Conservation (phyloP, 1,140 invertebrate species). For the Lamellibrachia luymesi region DNA sequence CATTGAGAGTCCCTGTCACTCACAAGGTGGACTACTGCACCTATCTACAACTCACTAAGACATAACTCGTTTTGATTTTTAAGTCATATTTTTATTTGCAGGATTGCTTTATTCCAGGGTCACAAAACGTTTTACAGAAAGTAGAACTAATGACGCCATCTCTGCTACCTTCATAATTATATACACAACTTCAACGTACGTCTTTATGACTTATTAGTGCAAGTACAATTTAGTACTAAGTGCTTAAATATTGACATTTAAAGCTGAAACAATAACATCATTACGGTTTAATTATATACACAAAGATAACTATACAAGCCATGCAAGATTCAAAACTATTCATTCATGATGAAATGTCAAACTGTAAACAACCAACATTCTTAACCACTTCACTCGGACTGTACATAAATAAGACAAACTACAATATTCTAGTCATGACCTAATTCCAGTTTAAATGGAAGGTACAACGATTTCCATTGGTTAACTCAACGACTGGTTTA, state of each 20-base stretch:
- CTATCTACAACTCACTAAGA: not conserved
- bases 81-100: not conserved
- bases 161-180: not conserved
- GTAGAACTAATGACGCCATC: not conserved
- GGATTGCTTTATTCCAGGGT: not conserved
- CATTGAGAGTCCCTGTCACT: too few species aligned
- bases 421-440: not conserved
- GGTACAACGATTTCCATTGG: too few species aligned
- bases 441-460: too few species aligned
- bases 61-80: not conserved
- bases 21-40: too few species aligned
- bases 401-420: not conserved
- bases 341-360: not conserved
- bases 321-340: not conserved
- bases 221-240: too few species aligned
- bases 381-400: not conserved
- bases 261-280: not conserved
- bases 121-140: not conserved
- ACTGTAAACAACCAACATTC: not conserved
- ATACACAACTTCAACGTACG: not conserved
- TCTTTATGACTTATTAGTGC: not conserved
- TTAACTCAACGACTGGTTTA: too few species aligned
- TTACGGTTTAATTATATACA: not conserved
- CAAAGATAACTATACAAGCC: not conserved
- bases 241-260: too few species aligned